A percentile compares a stretch with the other conserved stretches of the same genome.
Conservation (phyloP, 2,797 vertebrate species). For the Enteromius viviparus region DNA sequence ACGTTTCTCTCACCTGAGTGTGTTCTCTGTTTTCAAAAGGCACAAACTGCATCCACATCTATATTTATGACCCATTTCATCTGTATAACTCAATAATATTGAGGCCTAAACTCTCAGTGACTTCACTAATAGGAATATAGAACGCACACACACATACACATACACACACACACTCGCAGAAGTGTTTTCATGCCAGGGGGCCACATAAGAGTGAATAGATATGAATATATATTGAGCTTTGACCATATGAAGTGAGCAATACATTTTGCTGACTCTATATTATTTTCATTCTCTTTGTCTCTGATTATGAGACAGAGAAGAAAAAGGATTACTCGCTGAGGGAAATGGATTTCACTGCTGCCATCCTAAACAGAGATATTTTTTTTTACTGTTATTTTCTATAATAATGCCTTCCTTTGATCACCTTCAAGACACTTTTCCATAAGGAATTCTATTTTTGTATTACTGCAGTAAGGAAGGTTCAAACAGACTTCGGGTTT, state of each 20-base stretch:
- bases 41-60: conserved; percentile 5
- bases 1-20: neutral
- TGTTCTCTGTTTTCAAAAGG: conserved; percentile 17
- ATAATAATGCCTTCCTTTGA: conserved; percentile 50
- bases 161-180: neutral
- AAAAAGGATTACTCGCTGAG: conserved; percentile 63
- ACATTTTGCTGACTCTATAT: conserved; percentile 65
- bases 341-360: conserved; percentile 46
- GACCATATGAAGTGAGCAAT: conserved; percentile 41
- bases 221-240: conserved; percentile 49
- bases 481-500: conserved; percentile 1
- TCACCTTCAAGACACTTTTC: conserved; percentile 49
- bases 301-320: conserved; percentile 53
- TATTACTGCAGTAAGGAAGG: conserved; percentile 1
- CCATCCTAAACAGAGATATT: conserved; percentile 24
- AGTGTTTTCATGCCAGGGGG: conserved; percentile 15
- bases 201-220: conserved; percentile 26
- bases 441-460: conserved; percentile 26
- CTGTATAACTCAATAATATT: conserved; percentile 16
- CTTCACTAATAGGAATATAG: conserved; percentile 32
- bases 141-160: neutral
- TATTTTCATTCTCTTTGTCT: conserved; percentile 51
- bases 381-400: conserved; percentile 61
- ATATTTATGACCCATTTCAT: conserved; percentile 32
- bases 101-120: conserved; percentile 25